Base-by-base conservation (phyloP, 2,797 vertebrate species). In the Lacerta bilineata region DNA sequence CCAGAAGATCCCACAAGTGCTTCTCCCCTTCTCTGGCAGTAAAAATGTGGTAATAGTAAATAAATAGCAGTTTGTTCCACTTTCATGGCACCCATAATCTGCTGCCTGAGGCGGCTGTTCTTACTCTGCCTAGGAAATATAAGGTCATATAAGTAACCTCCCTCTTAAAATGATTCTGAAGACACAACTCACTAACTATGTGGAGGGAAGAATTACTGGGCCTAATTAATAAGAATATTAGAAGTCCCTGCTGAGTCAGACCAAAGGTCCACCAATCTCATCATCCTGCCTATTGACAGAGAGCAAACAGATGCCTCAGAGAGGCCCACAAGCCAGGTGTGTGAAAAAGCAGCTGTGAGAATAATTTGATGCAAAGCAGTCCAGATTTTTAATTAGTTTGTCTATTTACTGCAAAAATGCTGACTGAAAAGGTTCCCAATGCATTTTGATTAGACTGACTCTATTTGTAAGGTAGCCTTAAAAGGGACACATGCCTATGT, bases 271-370 rank as follows among this genome's bases (percentile, higher is more conserved):
- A 36, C 61, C 20, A 80, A 33, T 27, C n/a, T 79, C 77, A 86
- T 64, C 85, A 80, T 86, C 64, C 36, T 69, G 85, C 39, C 33
- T 80, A 5, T 80, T 86, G 46, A 29, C 33, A 55, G 46, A 69
- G 13, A n/a, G 43, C 43, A 86, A 59, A 80, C 61, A 86, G 61
- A 78, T 68, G 74, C n/a, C 64, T 50, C 15, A 27, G 76, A 17
- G 43, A 71, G 8, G n/a, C 59, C 33, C 18, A 29, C 17, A 69
- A 64, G 36, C 43, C 8, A 64, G 15, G 39, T 76, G 25, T 71
- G 23, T 50, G 17, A 8, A 66, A 46, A 43, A 85, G 39, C 74
- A 77, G 59, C 74, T 85, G 55, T 43, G 59, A 85, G 64, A 29
- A 85, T 64, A 85, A 64, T 3, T 2, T n/a, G 69, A 39, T 77